These are phyloP conservation scores for Lathamus discolor DNA, from an alignment of 2,113 vertebrate species.

Conservation along the genomic window DNA sequence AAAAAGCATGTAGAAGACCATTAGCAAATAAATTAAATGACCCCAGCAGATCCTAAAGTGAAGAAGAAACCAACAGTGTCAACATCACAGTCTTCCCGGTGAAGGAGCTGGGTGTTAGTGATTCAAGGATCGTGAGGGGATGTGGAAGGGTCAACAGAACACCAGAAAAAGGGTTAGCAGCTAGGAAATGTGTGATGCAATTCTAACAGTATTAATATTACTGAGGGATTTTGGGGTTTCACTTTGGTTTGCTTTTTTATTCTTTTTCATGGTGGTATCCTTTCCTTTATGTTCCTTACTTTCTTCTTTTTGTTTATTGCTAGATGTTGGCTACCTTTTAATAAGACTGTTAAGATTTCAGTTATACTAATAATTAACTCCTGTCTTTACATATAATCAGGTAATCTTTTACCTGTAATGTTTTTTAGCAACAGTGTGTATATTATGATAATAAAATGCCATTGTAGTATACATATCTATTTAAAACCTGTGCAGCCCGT, in stretches of 20 bases:
- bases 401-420: not conserved
- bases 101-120: not conserved
- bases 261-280: not conserved
- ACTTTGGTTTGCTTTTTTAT: accelerated
- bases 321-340: not conserved
- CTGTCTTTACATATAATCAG: accelerated
- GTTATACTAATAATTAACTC: not conserved
- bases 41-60: not conserved
- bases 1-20: not conserved
- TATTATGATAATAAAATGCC: not conserved
- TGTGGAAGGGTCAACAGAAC: not conserved
- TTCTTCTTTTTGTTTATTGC: not conserved
- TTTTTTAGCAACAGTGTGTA: not conserved
- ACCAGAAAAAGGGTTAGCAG: not conserved
- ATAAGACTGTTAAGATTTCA: not conserved
- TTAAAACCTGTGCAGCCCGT: not conserved
- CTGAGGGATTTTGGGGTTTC: accelerated
- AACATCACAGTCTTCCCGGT: not conserved
- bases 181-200: not conserved
- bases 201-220: not conserved
- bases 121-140: not conserved
- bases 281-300: not conserved
- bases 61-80: not conserved
- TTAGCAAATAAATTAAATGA: not conserved
- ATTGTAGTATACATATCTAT: not conserved